Percentiles rank a stretch among this genome's conserved stretches.
phyloP scores from a whole-genome alignment of 1,140 invertebrate species.

The Drosophila pallidifrons region DNA sequence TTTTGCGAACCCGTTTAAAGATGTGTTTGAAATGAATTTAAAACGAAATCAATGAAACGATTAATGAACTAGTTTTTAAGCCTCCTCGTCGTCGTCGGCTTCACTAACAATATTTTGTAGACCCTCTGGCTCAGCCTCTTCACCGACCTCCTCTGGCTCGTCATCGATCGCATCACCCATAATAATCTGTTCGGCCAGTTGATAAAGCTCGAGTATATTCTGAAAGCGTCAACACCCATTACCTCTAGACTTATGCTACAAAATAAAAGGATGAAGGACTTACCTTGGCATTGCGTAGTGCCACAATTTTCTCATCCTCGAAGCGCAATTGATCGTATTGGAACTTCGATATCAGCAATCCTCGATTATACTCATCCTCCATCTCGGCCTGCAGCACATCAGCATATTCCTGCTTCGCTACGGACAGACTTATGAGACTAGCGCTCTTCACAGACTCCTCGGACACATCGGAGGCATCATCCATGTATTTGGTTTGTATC shows the following conservation, averaged over 20 bases:
- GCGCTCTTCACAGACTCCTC: constrained; percentile 66
- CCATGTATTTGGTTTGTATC: constrained; percentile 56
- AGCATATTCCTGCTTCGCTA: constrained; percentile 74
- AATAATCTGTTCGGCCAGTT: constrained; percentile 80
- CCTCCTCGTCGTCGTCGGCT: no score
- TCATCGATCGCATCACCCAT: constrained; percentile 67
- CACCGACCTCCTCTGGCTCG: constrained; percentile 46
- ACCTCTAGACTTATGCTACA: background rate
- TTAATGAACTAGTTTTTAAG: background rate
- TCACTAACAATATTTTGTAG: background rate
- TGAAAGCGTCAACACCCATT: constrained; percentile 9
- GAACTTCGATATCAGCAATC: constrained; percentile 71
- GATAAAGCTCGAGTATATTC: constrained; percentile 78
- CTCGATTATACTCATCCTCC: constrained; percentile 76
- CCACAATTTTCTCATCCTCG: constrained; percentile 76
- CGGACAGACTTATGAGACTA: constrained; percentile 62
- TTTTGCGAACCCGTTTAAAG: constrained; percentile 4
- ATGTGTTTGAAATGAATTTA: background rate
- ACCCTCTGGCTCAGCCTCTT: constrained; percentile 6
- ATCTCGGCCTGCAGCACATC: constrained; percentile 72
- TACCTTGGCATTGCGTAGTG: constrained; percentile 75
- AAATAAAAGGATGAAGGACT: background rate
- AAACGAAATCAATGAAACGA: background rate
- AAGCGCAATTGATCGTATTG: constrained; percentile 80
- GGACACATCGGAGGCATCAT: constrained; percentile 67